Evolutionary conservation across 2,888 invertebrate genomes (phyloP).

Genomic region (Caenorhabditis imperialis): DNA sequence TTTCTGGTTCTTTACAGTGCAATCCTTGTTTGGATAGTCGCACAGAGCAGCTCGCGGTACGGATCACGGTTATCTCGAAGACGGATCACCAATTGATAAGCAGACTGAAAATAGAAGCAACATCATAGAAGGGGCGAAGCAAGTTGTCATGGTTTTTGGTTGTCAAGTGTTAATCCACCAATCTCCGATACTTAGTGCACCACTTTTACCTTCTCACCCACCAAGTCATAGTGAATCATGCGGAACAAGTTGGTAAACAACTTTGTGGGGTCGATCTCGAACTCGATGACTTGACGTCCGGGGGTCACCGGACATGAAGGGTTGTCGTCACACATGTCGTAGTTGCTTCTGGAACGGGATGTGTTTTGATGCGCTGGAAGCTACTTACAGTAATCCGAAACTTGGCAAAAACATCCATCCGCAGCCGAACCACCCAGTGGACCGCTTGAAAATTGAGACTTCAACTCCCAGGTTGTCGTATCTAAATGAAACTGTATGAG

Average conservation of each 20-base stretch:
- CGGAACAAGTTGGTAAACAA: slow-evolving; percentile 69
- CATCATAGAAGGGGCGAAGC: background rate
- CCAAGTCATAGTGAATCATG: slow-evolving; percentile 69
- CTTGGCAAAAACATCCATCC: slow-evolving; percentile 75
- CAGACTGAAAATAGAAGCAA: slow-evolving; percentile 57
- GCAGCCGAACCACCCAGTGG: slow-evolving; percentile 75
- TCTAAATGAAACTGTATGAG: slow-evolving; percentile 60
- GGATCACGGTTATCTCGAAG: slow-evolving; percentile 69
- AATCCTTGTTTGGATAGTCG: slow-evolving; percentile 71
- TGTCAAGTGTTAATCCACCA: too few relatives aligned
- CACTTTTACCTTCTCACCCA: slow-evolving; percentile 47
- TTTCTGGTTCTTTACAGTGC: slow-evolving; percentile 29
- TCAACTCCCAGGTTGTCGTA: slow-evolving; percentile 73
- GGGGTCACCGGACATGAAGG: slow-evolving; percentile 65
- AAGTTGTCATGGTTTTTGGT: too few relatives aligned
- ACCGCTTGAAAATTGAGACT: slow-evolving; percentile 70
- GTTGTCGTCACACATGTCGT: slow-evolving; percentile 67
- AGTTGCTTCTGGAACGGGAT: slow-evolving; percentile 56
- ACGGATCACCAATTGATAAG: slow-evolving; percentile 71
- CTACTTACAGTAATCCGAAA: slow-evolving; percentile 70
- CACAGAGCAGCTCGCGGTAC: slow-evolving; percentile 69
- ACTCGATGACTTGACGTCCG: slow-evolving; percentile 73
- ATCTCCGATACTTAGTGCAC: slow-evolving; percentile 14
- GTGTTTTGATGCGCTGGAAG: slow-evolving; percentile 3
- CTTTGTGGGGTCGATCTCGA: slow-evolving; percentile 66